These are phyloP conservation scores for Apodemus sylvaticus DNA, from an alignment of 2,113 vertebrate genomes.

Conservation along the genomic window DNA sequence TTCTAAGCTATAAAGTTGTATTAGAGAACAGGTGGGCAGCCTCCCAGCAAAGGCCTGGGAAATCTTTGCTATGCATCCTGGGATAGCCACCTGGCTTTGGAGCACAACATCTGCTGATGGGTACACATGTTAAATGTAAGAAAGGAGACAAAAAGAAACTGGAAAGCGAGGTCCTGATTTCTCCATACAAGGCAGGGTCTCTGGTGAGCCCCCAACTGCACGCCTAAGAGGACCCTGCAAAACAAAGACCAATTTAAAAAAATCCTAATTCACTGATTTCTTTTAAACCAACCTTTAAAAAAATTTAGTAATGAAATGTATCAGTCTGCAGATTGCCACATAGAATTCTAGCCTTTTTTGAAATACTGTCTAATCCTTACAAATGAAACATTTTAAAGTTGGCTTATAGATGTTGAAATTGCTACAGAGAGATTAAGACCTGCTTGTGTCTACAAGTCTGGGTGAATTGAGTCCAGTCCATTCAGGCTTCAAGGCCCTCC, in stretches of 20 bases:
- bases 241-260: neutral
- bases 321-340: neutral
- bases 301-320: neutral
- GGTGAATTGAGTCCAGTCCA: neutral
- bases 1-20: neutral
- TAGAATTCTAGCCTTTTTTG: neutral
- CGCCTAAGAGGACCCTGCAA: neutral
- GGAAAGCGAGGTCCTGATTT: neutral
- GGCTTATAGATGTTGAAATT: neutral
- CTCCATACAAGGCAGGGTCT: neutral
- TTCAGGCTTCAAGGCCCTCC: neutral
- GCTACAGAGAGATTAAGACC: neutral
- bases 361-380: slow-evolving; percentile 20
- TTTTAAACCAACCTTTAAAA: neutral
- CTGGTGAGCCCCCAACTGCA: neutral
- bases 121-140: neutral
- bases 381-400: neutral
- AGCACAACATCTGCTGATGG: neutral
- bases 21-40: neutral
- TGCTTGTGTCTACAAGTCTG: neutral
- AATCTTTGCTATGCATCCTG: neutral
- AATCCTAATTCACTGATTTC: neutral
- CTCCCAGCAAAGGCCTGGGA: neutral
- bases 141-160: neutral
- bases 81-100: neutral